Conservation (phyloP, 2,888 invertebrate species). For the Cremastinae sp. region DNA sequence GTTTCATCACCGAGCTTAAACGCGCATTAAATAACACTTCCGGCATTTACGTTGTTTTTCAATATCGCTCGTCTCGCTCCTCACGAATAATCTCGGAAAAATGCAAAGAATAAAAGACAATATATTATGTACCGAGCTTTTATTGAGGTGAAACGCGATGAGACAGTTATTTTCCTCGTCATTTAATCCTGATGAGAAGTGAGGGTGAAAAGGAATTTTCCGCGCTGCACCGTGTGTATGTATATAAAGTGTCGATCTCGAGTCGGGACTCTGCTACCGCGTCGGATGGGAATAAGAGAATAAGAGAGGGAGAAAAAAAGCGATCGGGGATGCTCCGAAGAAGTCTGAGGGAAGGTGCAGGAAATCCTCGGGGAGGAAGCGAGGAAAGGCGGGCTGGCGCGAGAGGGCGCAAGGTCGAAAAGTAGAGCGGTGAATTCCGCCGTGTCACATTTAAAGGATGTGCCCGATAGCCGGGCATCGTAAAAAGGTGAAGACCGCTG, state of each 20-base stretch:
- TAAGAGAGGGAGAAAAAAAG: slow-evolving; percentile 6
- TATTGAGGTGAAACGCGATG: slow-evolving; percentile 20
- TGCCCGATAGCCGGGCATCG: slow-evolving; percentile 27
- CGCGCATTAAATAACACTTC: slow-evolving; percentile 16
- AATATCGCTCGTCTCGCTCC: too few relatives aligned
- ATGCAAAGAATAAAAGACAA: not conserved
- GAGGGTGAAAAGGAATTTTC: slow-evolving; percentile 30
- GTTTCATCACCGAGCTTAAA: too few relatives aligned
- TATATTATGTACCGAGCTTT: not conserved
- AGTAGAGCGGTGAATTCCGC: slow-evolving; percentile 57
- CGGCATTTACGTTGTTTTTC: slow-evolving; percentile 41
- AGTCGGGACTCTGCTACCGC: slow-evolving; percentile 19
- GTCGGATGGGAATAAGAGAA: too few relatives aligned
- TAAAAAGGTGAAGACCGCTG: slow-evolving; percentile 53
- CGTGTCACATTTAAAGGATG: slow-evolving; percentile 57
- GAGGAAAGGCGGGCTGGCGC: not conserved
- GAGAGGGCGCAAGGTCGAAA: slow-evolving; percentile 51
- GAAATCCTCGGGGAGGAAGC: slow-evolving; percentile 1
- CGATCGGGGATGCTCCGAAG: not conserved
- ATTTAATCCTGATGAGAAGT: slow-evolving; percentile 56
- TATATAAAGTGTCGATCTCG: slow-evolving; percentile 26
- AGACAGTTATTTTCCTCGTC: slow-evolving; percentile 58
- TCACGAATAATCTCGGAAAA: too few relatives aligned
- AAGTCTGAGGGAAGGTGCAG: not conserved
- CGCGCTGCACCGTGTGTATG: not conserved